Percentiles rank a stretch among this genome's conserved stretches.
phyloP scores from a whole-genome alignment of 1,140 invertebrate genomes.

The Pentalonia nigronervosa region DNA sequence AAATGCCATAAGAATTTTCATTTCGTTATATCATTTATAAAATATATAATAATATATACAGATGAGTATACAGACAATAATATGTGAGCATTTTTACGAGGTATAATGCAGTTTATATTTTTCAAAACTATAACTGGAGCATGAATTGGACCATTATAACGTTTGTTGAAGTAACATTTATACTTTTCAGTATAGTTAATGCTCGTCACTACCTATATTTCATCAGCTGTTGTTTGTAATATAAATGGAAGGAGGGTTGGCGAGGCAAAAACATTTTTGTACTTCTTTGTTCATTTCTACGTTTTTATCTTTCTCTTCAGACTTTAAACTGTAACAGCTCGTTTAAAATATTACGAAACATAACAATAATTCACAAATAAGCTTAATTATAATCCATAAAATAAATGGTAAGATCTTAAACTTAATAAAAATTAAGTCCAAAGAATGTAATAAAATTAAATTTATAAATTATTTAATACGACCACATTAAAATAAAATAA shows the following conservation, averaged over 20 bases:
- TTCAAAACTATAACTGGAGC: not conserved
- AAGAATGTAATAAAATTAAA: not conserved
- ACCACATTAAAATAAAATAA: not conserved
- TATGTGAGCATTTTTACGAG: not conserved
- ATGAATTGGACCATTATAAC: not conserved
- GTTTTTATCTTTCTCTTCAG: constrained; percentile 6
- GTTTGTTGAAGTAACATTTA: constrained; percentile 26
- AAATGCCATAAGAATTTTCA: not conserved
- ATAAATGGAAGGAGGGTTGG: not conserved
- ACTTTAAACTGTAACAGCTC: constrained; percentile 21
- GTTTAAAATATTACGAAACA: constrained; percentile 27
- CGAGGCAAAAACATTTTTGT: not conserved
- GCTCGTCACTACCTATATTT: constrained; percentile 21
- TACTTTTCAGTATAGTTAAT: not conserved
- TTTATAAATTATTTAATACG: not conserved
- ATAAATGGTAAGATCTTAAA: constrained; percentile 14
- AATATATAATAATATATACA: not conserved
- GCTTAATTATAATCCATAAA: constrained; percentile 22
- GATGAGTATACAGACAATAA: not conserved
- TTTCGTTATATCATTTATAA: constrained; percentile 2
- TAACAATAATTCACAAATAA: constrained; percentile 11
- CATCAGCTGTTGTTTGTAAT: constrained; percentile 31
- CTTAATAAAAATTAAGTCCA: not conserved
- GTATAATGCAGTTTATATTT: constrained; percentile 12
- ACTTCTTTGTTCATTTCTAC: not conserved